Conservation (phyloP, 1,140 invertebrate species). For the Diabrotica virgifera region DNA sequence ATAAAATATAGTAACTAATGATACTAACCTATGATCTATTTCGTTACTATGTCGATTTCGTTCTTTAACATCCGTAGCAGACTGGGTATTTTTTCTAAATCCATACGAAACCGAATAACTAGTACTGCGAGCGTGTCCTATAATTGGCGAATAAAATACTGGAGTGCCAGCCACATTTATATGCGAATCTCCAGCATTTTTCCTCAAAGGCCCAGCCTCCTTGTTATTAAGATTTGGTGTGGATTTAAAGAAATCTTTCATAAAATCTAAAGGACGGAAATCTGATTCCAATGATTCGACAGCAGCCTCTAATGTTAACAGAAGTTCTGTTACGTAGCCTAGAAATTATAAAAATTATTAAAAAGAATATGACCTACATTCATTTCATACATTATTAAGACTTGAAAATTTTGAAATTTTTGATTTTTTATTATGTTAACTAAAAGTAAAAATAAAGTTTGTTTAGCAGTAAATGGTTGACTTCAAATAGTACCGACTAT, state of each 20-base stretch:
- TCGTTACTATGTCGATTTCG: conserved; percentile 34
- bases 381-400: too few relatives aligned
- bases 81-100: conserved; percentile 61
- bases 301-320: conserved; percentile 91
- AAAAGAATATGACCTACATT: too few relatives aligned
- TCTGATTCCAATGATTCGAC: conserved; percentile 88
- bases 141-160: conserved; percentile 50
- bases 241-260: conserved; percentile 93
- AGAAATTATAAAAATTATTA: too few relatives aligned
- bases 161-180: conserved; percentile 56
- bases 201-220: conserved; percentile 56
- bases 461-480: too few relatives aligned
- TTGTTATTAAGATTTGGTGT: conserved; percentile 93
- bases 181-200: conserved; percentile 52
- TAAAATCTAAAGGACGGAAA: conserved; percentile 81
- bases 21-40: conserved; percentile 51
- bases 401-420: too few relatives aligned
- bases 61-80: conserved; percentile 56
- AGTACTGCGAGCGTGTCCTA: conserved; percentile 81
- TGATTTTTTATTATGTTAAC: too few relatives aligned
- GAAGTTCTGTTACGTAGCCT: conserved; percentile 95
- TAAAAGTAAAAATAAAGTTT: too few relatives aligned
- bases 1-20: too few relatives aligned
- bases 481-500: too few relatives aligned
- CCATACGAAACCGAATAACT: conserved; percentile 90